These are phyloP conservation scores for Dasysyrphus tricinctus DNA, from an alignment of 2,888 invertebrate genomes.

Conservation along the genomic window DNA sequence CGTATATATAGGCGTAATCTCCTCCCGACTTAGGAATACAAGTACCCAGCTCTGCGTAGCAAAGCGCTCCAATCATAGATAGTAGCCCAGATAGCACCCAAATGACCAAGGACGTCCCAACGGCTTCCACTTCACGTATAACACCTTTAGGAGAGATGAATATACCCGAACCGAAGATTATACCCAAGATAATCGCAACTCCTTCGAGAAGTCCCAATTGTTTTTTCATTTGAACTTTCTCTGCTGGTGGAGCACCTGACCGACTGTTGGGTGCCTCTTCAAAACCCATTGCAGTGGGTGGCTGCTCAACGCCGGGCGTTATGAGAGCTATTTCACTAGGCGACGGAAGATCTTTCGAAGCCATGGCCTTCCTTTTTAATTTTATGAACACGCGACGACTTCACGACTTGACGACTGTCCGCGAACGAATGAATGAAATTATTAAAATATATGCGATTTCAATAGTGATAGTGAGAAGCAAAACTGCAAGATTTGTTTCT, in stretches of 20 bases:
- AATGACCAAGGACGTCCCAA: constrained; percentile 93
- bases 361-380: constrained; percentile 76
- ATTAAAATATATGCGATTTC: neutral
- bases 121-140: constrained; percentile 93
- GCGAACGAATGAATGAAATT: constrained; percentile 1
- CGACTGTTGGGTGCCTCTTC: constrained; percentile 21
- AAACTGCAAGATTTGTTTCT: neutral
- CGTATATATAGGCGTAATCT: constrained; percentile 97
- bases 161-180: constrained; percentile 97
- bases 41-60: constrained; percentile 96
- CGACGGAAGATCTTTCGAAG: constrained; percentile 79
- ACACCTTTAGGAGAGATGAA: constrained; percentile 98
- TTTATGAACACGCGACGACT: constrained; percentile 11
- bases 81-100: constrained; percentile 95
- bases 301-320: constrained; percentile 80
- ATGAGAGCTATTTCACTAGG: constrained; percentile 83
- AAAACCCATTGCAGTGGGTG: constrained; percentile 67
- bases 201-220: constrained; percentile 95
- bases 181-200: constrained; percentile 96
- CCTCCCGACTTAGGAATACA: constrained; percentile 96
- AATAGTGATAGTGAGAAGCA: neutral
- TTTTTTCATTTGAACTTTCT: constrained; percentile 92
- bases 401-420: neutral
- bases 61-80: constrained; percentile 96
- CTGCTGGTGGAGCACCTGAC: constrained; percentile 75